phyloP scores from a whole-genome alignment of 2,113 vertebrate genomes.

The Megaceryle torquata region DNA sequence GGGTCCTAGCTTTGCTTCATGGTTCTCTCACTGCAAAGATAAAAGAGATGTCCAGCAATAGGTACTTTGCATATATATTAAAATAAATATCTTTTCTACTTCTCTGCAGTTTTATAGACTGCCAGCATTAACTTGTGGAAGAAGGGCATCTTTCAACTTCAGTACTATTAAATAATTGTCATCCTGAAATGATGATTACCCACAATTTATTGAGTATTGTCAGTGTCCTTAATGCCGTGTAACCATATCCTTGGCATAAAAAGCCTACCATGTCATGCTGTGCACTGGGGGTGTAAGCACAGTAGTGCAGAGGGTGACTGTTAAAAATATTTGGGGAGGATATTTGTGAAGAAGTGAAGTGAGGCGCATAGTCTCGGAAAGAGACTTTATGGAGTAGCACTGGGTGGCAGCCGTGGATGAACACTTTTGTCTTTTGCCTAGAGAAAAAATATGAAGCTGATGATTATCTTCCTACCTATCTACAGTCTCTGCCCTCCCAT shows the following conservation, averaged over 20 bases:
- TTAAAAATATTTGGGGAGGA: not conserved
- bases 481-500: not conserved
- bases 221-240: not conserved
- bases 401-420: not conserved
- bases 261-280: not conserved
- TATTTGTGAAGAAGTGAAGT: not conserved
- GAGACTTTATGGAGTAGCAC: not conserved
- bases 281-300: not conserved
- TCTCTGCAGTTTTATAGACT: not conserved
- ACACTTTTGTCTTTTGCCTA: not conserved
- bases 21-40: not conserved
- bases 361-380: not conserved
- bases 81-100: not conserved
- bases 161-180: not conserved
- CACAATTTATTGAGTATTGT: slow-evolving; percentile 3
- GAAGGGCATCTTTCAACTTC: not conserved
- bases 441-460: not conserved
- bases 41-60: not conserved
- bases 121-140: not conserved
- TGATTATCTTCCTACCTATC: not conserved
- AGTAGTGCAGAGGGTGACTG: not conserved
- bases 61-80: not conserved
- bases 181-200: not conserved
- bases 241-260: not conserved
- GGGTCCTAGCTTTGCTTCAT: slow-evolving; percentile 1